phyloP scores from a whole-genome alignment of 2,797 vertebrate species.

The Hoplostethus atlanticus region DNA sequence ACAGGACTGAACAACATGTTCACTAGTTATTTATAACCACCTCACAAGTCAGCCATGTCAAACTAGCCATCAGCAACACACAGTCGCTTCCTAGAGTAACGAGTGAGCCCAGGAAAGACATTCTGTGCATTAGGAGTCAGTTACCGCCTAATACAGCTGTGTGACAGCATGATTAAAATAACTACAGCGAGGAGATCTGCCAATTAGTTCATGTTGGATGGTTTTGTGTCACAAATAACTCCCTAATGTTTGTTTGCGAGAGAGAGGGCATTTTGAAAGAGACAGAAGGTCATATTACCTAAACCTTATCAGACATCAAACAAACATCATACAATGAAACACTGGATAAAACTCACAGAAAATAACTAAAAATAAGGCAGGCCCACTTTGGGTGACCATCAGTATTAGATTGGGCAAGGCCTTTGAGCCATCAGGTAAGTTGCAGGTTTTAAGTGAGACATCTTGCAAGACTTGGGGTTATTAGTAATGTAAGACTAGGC shows the following conservation, averaged over 20 bases:
- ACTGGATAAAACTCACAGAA: neutral
- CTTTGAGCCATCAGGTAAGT: too few species aligned
- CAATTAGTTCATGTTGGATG: neutral
- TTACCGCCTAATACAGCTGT: neutral
- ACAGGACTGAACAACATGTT: conserved; percentile 46
- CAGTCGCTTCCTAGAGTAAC: neutral
- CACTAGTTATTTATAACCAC: conserved; percentile 68
- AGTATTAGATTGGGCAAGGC: neutral
- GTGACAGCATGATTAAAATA: conserved; percentile 9
- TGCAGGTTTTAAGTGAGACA: neutral
- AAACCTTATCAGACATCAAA: neutral
- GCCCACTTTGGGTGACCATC: neutral
- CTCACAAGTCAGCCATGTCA: conserved; percentile 30
- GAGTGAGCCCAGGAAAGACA: neutral
- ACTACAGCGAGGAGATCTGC: neutral
- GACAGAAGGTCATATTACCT: neutral
- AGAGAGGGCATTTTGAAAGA: neutral
- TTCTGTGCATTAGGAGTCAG: neutral
- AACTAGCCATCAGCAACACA: conserved; percentile 17
- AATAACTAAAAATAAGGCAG: too few species aligned
- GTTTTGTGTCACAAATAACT: neutral
- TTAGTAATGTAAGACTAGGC: neutral
- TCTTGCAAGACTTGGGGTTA: neutral
- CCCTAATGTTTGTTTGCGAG: neutral
- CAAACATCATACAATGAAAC: neutral